Evolutionary conservation across 2,113 vertebrate genomes (phyloP).

Genomic region (Oryzias javanicus): DNA sequence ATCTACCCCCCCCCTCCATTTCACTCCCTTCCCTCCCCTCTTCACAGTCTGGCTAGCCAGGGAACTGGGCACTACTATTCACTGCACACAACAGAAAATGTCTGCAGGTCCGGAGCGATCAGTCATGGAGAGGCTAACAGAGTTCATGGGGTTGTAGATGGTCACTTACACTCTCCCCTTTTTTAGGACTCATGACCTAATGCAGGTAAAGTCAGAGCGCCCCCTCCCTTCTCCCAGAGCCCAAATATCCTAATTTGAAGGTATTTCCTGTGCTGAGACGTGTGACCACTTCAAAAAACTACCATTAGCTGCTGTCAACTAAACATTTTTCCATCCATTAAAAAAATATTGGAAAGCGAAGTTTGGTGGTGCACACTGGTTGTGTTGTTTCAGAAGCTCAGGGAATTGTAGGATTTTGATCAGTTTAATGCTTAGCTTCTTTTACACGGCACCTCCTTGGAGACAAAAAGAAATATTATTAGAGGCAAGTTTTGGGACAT

Average conservation of each 20-base stretch:
- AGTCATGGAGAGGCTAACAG: slow-evolving; percentile 21
- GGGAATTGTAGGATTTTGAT: too few relatives aligned
- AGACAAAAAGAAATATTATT: not conserved
- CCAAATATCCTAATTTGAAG: slow-evolving; percentile 8
- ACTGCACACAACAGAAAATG: slow-evolving; percentile 42
- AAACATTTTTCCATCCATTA: too few relatives aligned
- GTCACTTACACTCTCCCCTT: slow-evolving; percentile 29
- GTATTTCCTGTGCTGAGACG: too few relatives aligned
- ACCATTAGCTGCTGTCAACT: too few relatives aligned
- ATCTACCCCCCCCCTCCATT: slow-evolving; percentile 6
- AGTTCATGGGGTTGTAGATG: slow-evolving; percentile 10
- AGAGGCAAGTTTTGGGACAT: not conserved
- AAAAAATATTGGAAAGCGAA: too few relatives aligned
- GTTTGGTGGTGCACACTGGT: too few relatives aligned
- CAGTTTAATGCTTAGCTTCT: not conserved
- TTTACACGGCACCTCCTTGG: not conserved
- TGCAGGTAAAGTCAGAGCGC: slow-evolving; percentile 39
- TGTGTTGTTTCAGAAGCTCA: too few relatives aligned
- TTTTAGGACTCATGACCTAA: slow-evolving; percentile 49
- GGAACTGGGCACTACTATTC: slow-evolving; percentile 25
- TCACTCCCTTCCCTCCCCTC: slow-evolving; percentile 1
- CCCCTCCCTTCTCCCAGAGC: slow-evolving; percentile 36
- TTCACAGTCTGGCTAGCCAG: not conserved
- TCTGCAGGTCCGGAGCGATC: slow-evolving; percentile 30
- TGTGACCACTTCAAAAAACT: too few relatives aligned